phyloP scores from a whole-genome alignment of 2,888 invertebrate genomes.

The Galerucella nymphaeae region DNA sequence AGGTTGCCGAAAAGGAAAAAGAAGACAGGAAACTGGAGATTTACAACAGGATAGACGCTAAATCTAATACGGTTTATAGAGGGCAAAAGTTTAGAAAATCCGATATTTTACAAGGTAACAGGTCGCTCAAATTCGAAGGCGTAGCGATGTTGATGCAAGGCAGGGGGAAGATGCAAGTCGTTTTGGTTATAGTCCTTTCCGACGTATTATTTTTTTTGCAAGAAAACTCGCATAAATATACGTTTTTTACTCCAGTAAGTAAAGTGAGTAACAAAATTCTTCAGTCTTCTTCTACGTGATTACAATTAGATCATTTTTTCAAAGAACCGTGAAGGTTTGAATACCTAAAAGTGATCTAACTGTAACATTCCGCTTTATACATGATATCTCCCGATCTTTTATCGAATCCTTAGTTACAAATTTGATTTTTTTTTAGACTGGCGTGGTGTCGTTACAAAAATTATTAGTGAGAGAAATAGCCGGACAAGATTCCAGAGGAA shows the following conservation, averaged over 20 bases:
- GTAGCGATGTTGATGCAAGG: slow-evolving; percentile 91
- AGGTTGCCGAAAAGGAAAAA: slow-evolving; percentile 92
- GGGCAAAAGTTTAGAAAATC: slow-evolving; percentile 94
- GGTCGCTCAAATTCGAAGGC: slow-evolving; percentile 89
- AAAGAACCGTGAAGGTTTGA: too few species aligned
- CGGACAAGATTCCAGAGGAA: slow-evolving; percentile 86
- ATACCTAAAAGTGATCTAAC: background rate
- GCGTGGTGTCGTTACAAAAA: slow-evolving; percentile 92
- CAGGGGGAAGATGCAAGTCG: slow-evolving; percentile 88
- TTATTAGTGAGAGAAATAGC: slow-evolving; percentile 94
- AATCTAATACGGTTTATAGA: slow-evolving; percentile 86
- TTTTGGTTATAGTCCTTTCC: slow-evolving; percentile 88
- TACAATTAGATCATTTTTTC: slow-evolving; percentile 15
- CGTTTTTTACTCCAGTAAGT: slow-evolving; percentile 93
- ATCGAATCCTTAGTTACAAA: slow-evolving; percentile 42
- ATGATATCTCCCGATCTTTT: background rate
- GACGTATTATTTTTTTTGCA: slow-evolving; percentile 92
- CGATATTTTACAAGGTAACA: slow-evolving; percentile 85
- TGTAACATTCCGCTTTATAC: background rate
- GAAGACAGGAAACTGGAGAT: slow-evolving; percentile 92
- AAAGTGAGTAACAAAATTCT: slow-evolving; percentile 71
- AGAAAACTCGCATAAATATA: slow-evolving; percentile 92
- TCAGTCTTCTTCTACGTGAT: slow-evolving; percentile 1
- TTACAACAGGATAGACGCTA: slow-evolving; percentile 91
- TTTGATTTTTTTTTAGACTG: slow-evolving; percentile 72